Percentiles rank a stretch among this genome's conserved stretches.
These are phyloP conservation scores for Tachina fera DNA, from an alignment of 2,888 invertebrate genomes.

Conservation along the genomic window DNA sequence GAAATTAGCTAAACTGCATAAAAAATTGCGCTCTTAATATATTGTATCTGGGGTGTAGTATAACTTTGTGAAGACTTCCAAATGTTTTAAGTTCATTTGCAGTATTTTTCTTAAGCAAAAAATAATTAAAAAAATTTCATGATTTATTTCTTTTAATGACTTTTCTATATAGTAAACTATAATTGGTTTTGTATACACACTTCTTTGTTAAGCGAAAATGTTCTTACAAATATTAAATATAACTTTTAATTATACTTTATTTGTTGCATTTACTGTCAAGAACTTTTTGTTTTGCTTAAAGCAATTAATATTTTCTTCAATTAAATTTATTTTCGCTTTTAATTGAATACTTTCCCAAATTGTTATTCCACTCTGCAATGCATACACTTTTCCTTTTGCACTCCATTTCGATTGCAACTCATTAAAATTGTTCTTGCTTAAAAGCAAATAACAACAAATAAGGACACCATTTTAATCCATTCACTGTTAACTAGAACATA, in stretches of 20 bases:
- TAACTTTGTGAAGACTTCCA: too few relatives aligned
- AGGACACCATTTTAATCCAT: slow-evolving; percentile 6
- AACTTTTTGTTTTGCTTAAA: background rate
- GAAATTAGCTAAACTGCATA: background rate
- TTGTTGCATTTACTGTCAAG: background rate
- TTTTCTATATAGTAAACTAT: too few relatives aligned
- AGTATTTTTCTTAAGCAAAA: too few relatives aligned
- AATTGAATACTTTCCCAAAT: background rate
- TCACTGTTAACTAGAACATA: slow-evolving; percentile 12
- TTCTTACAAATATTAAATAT: too few relatives aligned
- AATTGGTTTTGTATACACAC: too few relatives aligned
- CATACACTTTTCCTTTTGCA: background rate
- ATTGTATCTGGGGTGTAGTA: too few relatives aligned
- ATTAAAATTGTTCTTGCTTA: background rate
- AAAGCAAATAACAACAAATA: background rate
- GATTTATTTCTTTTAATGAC: too few relatives aligned
- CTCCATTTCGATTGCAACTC: background rate
- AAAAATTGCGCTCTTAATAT: too few relatives aligned
- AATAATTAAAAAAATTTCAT: too few relatives aligned
- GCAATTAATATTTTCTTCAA: slow-evolving; percentile 10
- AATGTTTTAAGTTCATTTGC: too few relatives aligned
- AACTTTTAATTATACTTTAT: background rate
- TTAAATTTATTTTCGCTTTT: background rate
- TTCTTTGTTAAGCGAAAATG: too few relatives aligned
- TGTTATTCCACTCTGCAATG: slow-evolving; percentile 1